A percentile compares a stretch with the other conserved stretches of the same genome.
These are phyloP conservation scores for Drosophila chauvacae DNA, from an alignment of 1,140 invertebrate genomes.

Conservation along the genomic window DNA sequence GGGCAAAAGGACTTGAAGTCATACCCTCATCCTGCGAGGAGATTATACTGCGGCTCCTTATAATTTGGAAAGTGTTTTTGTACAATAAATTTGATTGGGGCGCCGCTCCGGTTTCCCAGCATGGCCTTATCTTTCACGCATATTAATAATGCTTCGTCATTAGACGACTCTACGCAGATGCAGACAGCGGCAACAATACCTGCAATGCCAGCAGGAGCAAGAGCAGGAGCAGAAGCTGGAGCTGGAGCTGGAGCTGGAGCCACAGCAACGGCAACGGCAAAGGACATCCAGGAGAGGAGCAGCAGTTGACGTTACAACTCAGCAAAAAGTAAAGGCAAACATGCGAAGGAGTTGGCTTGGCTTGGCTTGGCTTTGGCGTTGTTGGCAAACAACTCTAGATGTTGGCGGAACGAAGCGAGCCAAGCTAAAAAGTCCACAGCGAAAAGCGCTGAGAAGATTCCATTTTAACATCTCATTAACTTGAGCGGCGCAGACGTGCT, in stretches of 20 bases:
- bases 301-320: slow-evolving; percentile 59
- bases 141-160: slow-evolving; percentile 79
- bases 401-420: slow-evolving; percentile 10
- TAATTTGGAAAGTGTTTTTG: slow-evolving; percentile 13
- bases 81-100: slow-evolving; percentile 47
- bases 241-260: background rate
- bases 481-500: slow-evolving; percentile 66
- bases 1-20: background rate
- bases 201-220: background rate
- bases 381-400: slow-evolving; percentile 40
- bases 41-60: slow-evolving; percentile 11
- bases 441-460: slow-evolving; percentile 56
- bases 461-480: slow-evolving; percentile 84
- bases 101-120: slow-evolving; percentile 12
- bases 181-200: slow-evolving; percentile 31
- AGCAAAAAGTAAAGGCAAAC: slow-evolving; percentile 60
- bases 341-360: slow-evolving; percentile 38
- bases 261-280: slow-evolving; percentile 12
- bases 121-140: slow-evolving; percentile 68
- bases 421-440: slow-evolving; percentile 48
- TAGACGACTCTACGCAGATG: slow-evolving; percentile 54
- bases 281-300: slow-evolving; percentile 25
- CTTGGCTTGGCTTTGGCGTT: slow-evolving; percentile 34
- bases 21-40: background rate
- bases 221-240: background rate